Percentiles rank a stretch among this genome's conserved stretches.
Evolutionary conservation across 2,797 vertebrate species (phyloP).

Genomic region (Acrocephalus scirpaceus): DNA sequence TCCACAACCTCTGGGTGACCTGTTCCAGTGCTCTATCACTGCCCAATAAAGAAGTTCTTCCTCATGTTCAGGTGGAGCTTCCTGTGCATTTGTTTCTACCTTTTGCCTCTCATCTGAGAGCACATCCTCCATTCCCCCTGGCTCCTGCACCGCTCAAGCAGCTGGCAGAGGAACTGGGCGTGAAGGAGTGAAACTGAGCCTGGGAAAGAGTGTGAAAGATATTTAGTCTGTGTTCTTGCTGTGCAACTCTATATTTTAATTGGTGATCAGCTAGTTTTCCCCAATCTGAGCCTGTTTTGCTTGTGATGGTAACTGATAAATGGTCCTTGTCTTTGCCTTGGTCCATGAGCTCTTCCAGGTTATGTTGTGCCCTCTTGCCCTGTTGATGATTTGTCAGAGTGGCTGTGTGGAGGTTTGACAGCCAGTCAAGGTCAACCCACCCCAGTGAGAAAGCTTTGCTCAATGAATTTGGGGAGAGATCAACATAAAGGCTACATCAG

Average conservation of each 20-base stretch:
- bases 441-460: background rate
- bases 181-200: background rate
- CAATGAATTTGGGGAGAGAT: background rate
- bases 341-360: background rate
- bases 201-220: background rate
- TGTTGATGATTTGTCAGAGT: background rate
- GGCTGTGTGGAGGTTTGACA: background rate
- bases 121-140: background rate
- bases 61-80: background rate
- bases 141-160: background rate
- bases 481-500: background rate
- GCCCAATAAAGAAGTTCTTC: background rate
- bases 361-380: background rate
- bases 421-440: background rate
- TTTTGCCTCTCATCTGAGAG: background rate
- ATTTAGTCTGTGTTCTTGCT: background rate
- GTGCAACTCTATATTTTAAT: background rate
- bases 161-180: background rate
- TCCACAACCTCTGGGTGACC: background rate
- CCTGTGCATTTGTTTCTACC: background rate
- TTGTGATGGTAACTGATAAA: background rate
- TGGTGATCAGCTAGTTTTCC: background rate
- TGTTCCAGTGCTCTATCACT: accelerated
- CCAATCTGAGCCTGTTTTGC: background rate
- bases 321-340: background rate